Base-by-base conservation (phyloP, 2,113 vertebrate species). In the Glareola pratincola region DNA sequence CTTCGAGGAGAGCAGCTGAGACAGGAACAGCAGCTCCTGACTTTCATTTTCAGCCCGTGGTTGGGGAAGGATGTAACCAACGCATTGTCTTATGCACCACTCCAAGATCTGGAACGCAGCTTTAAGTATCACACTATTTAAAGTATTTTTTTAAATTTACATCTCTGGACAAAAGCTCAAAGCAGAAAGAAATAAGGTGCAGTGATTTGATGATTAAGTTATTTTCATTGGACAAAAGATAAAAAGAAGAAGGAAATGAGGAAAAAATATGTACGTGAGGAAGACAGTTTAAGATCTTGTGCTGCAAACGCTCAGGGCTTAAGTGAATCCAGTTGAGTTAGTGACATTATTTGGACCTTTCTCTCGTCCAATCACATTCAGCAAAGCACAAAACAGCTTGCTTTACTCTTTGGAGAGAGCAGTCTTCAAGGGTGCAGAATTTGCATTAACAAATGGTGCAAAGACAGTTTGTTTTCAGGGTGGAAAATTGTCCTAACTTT, bases 21-120 rank as follows among this genome's bases (percentile, higher is more conserved):
- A 81, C 66, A 72, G 88, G 92, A 95, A 86, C 84, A 53, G 76
- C 91, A 97, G 91, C 95, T 97, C 84, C 83, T 57, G 48, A 45
- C 92, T 82, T 71, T 56, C 36, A 43, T 74, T 85, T 80, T 85
- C 86, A 84, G 32, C 88, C 86, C 81, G 83, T 93, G 86, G 83
- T 19, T 83, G 74, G 68, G 76, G 86, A 84, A 75, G 39, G 80
- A 75, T 32, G 84, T 43, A 89, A 71, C 43, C 80, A 78, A 43
- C 73, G 67, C 60, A 6, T 6, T 50, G 80, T 14, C 73, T 54
- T 3, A 13, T 1, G n/a, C 60, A 36, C 41, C 64, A 9, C 73
- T 51, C 51, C 53, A 17, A 36, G 75, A 47, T 16, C 86, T 84
- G 84, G 47, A 74, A 43, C n/a, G 9, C 23, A 26, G 39, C 53